Conservation (phyloP, 2,113 vertebrate genomes). For the Prunella himalayana region DNA sequence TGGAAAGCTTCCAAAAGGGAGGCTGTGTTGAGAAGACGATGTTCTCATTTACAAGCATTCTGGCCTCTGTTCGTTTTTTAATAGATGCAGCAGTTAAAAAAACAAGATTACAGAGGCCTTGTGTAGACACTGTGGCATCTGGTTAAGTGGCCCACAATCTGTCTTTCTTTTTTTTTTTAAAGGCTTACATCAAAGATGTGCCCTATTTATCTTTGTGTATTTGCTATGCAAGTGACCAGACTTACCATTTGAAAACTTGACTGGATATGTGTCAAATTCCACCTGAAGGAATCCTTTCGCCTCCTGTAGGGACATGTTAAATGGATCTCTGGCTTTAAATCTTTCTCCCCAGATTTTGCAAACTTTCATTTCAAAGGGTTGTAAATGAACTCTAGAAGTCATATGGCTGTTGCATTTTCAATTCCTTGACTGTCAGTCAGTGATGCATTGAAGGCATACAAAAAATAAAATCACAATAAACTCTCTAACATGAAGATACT, state of each 20-base stretch:
- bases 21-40: background rate
- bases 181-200: background rate
- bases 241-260: background rate
- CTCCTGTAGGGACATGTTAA: background rate
- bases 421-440: background rate
- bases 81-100: conserved; percentile 37
- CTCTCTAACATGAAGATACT: background rate
- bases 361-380: background rate
- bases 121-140: conserved; percentile 28
- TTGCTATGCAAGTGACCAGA: conserved; percentile 1
- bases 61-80: background rate
- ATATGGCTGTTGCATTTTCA: background rate
- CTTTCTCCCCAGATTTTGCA: background rate
- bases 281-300: conserved; percentile 5
- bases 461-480: background rate
- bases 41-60: conserved; percentile 34
- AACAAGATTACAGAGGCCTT: conserved; percentile 36
- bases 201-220: background rate
- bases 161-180: background rate
- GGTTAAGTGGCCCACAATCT: conserved; percentile 31
- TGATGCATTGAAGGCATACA: background rate
- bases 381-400: background rate
- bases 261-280: background rate
- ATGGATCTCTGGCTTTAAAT: background rate
- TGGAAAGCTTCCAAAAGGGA: background rate